Evolutionary conservation across 1,140 invertebrate genomes (phyloP), one percentile per base, ranked within the genome.

Genomic region (Drosophila jambulina): DNA sequence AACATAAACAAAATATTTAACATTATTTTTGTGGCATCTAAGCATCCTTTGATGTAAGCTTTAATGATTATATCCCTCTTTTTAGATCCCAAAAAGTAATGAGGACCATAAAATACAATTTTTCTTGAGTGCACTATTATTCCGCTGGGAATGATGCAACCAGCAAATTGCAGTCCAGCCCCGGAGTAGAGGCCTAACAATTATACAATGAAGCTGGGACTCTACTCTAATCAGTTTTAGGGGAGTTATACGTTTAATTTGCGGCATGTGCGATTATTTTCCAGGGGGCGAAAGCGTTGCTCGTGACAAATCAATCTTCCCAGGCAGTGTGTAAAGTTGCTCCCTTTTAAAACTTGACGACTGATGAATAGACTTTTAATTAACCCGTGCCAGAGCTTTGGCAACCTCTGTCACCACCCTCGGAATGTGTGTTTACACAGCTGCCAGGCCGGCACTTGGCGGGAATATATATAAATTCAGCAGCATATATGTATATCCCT

Each of bases 301-400:
- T 27, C 19, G 49, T 60, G 57, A 72, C 58, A 60, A 72, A 60
- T 72, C 67, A 71, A 71, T 71, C 54, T 59, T 59, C 12, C 10
- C 61, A 19, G 23, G 19, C 51, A 49, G 51, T 40, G 34, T 40
- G 27, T 21, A 59, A 49, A 72, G 53, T 72, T 71, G 48, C 17
- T 71, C 25, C n/a, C 45, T 45, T 71, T 29, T 51, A 60, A 58
- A 60, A 34, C n/a, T n/a, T 32, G 49, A 5, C 38, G 29, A 54
- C 67, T 68, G 48, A 70, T 72, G 69, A 72, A 74, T 74, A 60
- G 68, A 72, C 68, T 60, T 74, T 74, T 74, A 74, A 74, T 74
- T 74, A 74, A 60, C 70, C 67, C 69, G 56, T 72, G 53, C 69
- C 53, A 54, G 63, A 46, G 25, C 43, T 23, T 45, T 51, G 23